A percentile compares a stretch with the other conserved stretches of the same genome.
These are phyloP conservation scores for Leptinotarsa rubiginosa DNA, from an alignment of 2,888 invertebrate species.

Conservation along the genomic window DNA sequence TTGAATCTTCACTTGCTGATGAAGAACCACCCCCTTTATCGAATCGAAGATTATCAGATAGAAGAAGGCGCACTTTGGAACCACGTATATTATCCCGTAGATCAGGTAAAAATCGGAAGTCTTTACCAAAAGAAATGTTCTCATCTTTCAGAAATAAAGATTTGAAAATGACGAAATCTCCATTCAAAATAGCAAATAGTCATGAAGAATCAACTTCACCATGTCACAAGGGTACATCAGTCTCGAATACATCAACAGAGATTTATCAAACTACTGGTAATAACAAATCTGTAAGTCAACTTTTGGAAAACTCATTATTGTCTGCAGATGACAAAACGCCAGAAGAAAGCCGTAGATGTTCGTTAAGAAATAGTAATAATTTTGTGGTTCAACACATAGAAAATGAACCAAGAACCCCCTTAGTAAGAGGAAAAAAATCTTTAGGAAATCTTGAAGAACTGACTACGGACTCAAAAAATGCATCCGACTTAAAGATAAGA, in stretches of 20 bases:
- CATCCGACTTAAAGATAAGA: neutral
- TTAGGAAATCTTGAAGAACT: neutral
- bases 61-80: neutral
- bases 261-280: neutral
- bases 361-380: neutral
- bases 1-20: conserved; percentile 4
- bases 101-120: neutral
- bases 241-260: neutral
- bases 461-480: neutral
- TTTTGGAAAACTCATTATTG: neutral
- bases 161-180: no score
- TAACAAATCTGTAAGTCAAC: neutral
- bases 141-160: neutral
- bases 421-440: neutral
- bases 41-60: neutral
- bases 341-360: neutral
- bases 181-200: no score
- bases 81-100: neutral
- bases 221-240: neutral
- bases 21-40: conserved; percentile 1
- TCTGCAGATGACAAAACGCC: conserved; percentile 9
- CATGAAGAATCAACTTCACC: no score
- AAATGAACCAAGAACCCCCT: neutral
- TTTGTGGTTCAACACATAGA: neutral
- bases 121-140: neutral